Percentiles rank a stretch among this genome's conserved stretches.
Conservation (phyloP, 2,888 invertebrate species). For the Polia nebulosa region DNA sequence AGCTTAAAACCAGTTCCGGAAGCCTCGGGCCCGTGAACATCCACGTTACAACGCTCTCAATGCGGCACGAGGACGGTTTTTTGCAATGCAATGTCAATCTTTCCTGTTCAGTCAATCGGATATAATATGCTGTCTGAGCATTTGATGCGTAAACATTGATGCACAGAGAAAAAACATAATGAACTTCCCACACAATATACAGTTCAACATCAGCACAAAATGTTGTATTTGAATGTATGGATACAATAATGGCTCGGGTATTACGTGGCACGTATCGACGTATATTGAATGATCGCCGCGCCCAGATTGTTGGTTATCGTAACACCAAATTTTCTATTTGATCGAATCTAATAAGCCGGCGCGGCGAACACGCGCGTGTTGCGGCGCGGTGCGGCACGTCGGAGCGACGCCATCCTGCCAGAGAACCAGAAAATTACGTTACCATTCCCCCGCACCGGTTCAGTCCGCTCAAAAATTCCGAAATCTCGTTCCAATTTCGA, state of each 20-base stretch:
- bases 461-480: conserved; percentile 79
- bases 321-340: conserved; percentile 83
- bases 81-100: conserved; percentile 70
- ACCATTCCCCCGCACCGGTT: conserved; percentile 74
- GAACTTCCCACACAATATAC: neutral
- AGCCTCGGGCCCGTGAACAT: conserved; percentile 62
- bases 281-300: conserved; percentile 77
- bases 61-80: conserved; percentile 68
- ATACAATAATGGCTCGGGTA: conserved; percentile 54
- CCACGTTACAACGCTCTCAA: conserved; percentile 69
- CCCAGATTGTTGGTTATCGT: conserved; percentile 79
- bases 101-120: conserved; percentile 66
- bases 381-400: conserved; percentile 53
- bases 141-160: conserved; percentile 39
- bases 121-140: conserved; percentile 67
- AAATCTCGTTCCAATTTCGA: conserved; percentile 79
- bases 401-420: conserved; percentile 63
- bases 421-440: conserved; percentile 84
- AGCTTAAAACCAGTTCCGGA: conserved; percentile 61
- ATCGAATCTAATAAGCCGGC: conserved; percentile 81
- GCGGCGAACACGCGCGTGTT: conserved; percentile 38
- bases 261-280: conserved; percentile 52
- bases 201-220: conserved; percentile 11
- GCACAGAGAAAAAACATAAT: conserved; percentile 33
- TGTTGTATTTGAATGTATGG: conserved; percentile 42